Base-by-base conservation (phyloP, 2,888 invertebrate genomes). In the Helleia helle region DNA sequence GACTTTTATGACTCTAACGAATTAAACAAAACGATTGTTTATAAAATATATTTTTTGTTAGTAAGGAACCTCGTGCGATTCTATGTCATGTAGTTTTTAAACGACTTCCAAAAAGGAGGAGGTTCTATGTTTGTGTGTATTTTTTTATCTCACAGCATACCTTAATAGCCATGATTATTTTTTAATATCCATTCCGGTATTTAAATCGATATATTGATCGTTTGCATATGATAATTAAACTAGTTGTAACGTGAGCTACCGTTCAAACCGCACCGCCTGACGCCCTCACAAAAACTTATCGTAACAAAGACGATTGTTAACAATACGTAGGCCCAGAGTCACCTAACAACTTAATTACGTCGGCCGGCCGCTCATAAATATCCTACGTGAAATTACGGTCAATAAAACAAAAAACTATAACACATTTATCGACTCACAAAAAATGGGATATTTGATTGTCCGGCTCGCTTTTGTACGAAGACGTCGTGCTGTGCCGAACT, bases 281-380 rank as follows among this genome's bases (percentile, higher is more conserved):
- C 60, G 56, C 58, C 58, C 54, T 57, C 53, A 62, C 62, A 62
- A 65, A 71, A 63, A 64, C 64, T 72, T 76, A 79, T 77, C 72
- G 61, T 67, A 74, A 70, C 71, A 74, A 71, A 66, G 64, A 62
- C 65, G 62, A 51, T 63, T 62, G 65, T 71, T 72, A 72, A 83
- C 81, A 81, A 83, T 75, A 65, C 69, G 62, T 67, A 66, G 65
- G 65, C 62, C 62, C 59, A 51, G 60, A 72, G 72, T 73, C 71
- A 52, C 70, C 75, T 81, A 83, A 83, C 83, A 83, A 81, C 83
- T 84, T 83, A 83, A 84, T 84, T 83, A 83, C 76, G 72, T 71
- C 77, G 72, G 72, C 80, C 70, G 73, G 77, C 72, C 71, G 77
- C 70, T 75, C 79, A 77, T 84, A 84, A 83, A 83, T 81, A 83